Evolutionary conservation across 2,888 invertebrate species (phyloP), one percentile per base, ranked within the genome.

Genomic region (Amblyteles armatorius): DNA sequence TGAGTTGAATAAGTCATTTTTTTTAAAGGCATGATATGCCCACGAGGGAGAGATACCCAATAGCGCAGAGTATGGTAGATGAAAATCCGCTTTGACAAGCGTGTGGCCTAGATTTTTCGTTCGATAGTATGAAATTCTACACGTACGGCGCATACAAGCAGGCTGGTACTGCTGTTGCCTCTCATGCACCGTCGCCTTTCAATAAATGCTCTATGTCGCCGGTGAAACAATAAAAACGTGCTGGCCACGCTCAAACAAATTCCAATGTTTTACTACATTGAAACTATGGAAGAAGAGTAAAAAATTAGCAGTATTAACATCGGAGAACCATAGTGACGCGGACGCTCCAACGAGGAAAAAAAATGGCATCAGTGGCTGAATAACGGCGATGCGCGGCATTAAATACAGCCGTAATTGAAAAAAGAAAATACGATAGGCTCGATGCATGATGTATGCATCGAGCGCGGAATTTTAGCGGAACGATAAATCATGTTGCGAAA

Each of bases 401-500:
- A 69, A 68, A 81, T 63, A 57, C 52, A 79, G n/a, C 44, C 52
- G 52, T 79, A 77, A 82, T 85, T 79, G 72, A 85, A 82, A 83
- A 78, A 60, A 33, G 57, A 79, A 79, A 82, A 77, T 50, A 65
- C 68, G 77, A 82, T 77, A 79, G 76, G 29, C 29, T 71, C 67
- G 76, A 71, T 76, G 71, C 67, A 71, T 82, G 84, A 80, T 69
- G 73, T 48, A 80, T 81, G 77, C 40, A 36, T 7, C 57, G 57
- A 33, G 60, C 57, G 79, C 22, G 67, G 33, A 82, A 79, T 85
- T 82, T 63, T 48, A 22, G 79, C 11, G 11, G 11, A 5, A 55
- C 63, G 77, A 85, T 85, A 82, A 85, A 79, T 85, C 82, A 73
- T 50, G 19, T n/a, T 33, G 76, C 79, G 82, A 67, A 80, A 85